Evolutionary conservation across 2,797 vertebrate genomes (phyloP).

Genomic region (Sebastes diploproa): DNA sequence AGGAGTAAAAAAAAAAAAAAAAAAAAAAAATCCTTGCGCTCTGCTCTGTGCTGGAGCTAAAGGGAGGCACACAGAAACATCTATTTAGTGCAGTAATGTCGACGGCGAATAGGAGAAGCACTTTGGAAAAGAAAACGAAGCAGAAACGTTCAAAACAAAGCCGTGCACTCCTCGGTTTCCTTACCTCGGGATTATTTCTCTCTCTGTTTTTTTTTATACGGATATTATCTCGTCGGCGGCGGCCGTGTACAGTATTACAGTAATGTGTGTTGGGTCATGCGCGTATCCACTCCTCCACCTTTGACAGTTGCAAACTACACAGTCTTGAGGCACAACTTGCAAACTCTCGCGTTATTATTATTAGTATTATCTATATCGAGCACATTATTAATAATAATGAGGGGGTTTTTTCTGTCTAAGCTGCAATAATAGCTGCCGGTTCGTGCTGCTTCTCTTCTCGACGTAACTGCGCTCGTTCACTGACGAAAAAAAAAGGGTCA

Average conservation of each 20-base stretch:
- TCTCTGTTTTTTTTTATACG: conserved; percentile 66
- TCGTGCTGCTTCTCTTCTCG: conserved; percentile 71
- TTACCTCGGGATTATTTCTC: conserved; percentile 84
- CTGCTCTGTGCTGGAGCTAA: conserved; percentile 67
- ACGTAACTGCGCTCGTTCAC: conserved; percentile 78
- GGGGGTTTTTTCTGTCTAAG: conserved; percentile 49
- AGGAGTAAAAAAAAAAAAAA: conserved; percentile 83
- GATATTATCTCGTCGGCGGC: conserved; percentile 76
- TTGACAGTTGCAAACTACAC: conserved; percentile 88
- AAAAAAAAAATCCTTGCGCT: conserved; percentile 79
- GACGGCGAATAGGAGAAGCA: conserved; percentile 68
- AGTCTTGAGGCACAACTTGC: conserved; percentile 84
- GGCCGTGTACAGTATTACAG: conserved; percentile 83
- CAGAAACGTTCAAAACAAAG: conserved; percentile 38
- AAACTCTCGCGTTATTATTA: conserved; percentile 85
- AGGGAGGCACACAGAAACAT: conserved; percentile 78
- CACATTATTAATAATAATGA: conserved; percentile 57
- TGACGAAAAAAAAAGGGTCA: conserved; percentile 77
- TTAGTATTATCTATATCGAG: conserved; percentile 75
- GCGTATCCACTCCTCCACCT: conserved; percentile 82
- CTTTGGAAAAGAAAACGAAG: conserved; percentile 69
- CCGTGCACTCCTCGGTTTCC: conserved; percentile 69
- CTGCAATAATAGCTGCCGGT: conserved; percentile 56
- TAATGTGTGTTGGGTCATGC: conserved; percentile 83
- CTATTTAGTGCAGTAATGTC: conserved; percentile 81